Conservation (phyloP, 2,888 invertebrate genomes). For the Herminia tarsipennalis region DNA sequence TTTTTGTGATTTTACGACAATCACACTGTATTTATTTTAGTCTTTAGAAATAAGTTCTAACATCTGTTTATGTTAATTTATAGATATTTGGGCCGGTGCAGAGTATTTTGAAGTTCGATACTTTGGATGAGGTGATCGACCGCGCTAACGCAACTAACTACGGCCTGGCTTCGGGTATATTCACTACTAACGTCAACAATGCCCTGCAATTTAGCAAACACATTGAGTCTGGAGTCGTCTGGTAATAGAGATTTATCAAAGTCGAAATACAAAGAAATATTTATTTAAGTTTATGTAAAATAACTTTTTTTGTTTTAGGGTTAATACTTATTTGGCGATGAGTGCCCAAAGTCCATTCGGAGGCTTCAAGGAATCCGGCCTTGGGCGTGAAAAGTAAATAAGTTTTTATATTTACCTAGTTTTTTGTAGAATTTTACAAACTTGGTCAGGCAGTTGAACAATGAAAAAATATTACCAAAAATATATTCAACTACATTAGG, state of each 20-base stretch:
- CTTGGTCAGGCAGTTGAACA: too few relatives aligned
- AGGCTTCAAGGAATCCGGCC: conserved; percentile 93
- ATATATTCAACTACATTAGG: too few relatives aligned
- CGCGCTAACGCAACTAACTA: conserved; percentile 93
- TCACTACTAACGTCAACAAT: conserved; percentile 92
- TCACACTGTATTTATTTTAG: too few relatives aligned
- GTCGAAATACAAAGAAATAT: too few relatives aligned
- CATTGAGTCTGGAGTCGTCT: conserved; percentile 92
- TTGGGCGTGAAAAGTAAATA: conserved; percentile 84
- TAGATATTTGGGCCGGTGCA: conserved; percentile 97
- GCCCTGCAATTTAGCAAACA: conserved; percentile 91
- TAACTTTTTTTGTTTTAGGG: conserved; percentile 47
- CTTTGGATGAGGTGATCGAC: conserved; percentile 92
- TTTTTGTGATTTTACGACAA: too few relatives aligned
- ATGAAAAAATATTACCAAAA: too few relatives aligned
- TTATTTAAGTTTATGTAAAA: too few relatives aligned
- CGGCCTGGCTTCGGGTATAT: conserved; percentile 93
- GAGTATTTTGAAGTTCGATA: conserved; percentile 92
- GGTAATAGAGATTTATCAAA: conserved; percentile 69
- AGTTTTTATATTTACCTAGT: background rate
- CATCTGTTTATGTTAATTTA: background rate
- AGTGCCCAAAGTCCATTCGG: conserved; percentile 92
- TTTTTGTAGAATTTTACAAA: too few relatives aligned
- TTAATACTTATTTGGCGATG: conserved; percentile 87
- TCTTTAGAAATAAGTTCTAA: background rate